Percentiles rank a stretch among this genome's conserved stretches.
These are phyloP conservation scores for Zaprionus capensis DNA, from an alignment of 1,140 invertebrate genomes.

Conservation along the genomic window DNA sequence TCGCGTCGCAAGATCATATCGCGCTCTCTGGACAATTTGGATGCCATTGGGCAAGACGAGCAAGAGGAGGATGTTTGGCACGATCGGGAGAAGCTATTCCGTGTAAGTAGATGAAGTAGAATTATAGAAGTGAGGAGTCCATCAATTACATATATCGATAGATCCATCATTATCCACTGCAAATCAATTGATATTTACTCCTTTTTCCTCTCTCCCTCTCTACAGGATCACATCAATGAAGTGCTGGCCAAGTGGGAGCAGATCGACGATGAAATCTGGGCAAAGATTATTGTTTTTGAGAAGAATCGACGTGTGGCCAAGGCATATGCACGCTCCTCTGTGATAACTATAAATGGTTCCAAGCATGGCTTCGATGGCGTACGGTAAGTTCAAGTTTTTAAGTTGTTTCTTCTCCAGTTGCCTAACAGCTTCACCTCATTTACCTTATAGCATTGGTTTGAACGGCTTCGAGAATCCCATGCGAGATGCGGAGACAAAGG, in stretches of 20 bases:
- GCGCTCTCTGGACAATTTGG: slow-evolving; percentile 95
- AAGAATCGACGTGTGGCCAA: slow-evolving; percentile 96
- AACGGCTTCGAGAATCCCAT: slow-evolving; percentile 97
- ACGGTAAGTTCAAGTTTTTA: slow-evolving; percentile 87
- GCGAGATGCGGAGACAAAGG: slow-evolving; percentile 95
- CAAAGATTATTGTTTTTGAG: slow-evolving; percentile 97
- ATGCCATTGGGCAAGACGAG: slow-evolving; percentile 88
- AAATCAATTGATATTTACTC: background rate
- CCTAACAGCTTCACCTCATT: background rate
- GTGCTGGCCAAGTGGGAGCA: slow-evolving; percentile 97
- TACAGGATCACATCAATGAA: slow-evolving; percentile 98
- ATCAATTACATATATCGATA: no score
- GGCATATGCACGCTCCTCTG: slow-evolving; percentile 96
- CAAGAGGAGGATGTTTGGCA: slow-evolving; percentile 97
- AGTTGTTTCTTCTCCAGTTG: background rate
- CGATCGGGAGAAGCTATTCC: slow-evolving; percentile 96
- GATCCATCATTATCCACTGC: no score
- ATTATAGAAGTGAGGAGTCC: no score
- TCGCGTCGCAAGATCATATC: slow-evolving; percentile 95
- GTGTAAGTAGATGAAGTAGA: slow-evolving; percentile 87
- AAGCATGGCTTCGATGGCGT: slow-evolving; percentile 98
- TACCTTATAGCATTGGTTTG: slow-evolving; percentile 90
- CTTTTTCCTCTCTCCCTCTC: background rate
- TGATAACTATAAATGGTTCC: slow-evolving; percentile 96
- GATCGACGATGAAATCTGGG: slow-evolving; percentile 99